Evolutionary conservation across 2,797 vertebrate genomes (phyloP).

Genomic region (Protonibea diacanthus): DNA sequence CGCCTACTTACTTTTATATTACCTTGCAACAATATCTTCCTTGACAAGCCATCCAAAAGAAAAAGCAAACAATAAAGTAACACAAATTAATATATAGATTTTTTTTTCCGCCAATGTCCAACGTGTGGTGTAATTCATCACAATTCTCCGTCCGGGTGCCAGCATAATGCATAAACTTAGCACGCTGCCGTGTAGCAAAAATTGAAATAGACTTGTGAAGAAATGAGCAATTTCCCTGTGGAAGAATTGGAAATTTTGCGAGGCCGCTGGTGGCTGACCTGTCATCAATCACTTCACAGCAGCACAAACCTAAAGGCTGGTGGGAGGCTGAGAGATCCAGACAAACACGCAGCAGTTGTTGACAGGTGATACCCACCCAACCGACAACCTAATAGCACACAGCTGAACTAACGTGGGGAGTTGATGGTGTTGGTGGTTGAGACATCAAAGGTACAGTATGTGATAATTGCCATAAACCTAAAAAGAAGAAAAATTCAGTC

Average conservation of each 20-base stretch:
- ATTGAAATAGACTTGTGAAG: slow-evolving; percentile 96
- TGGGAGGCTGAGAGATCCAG: slow-evolving; percentile 74
- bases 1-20: slow-evolving; percentile 82
- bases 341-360: slow-evolving; percentile 77
- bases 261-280: slow-evolving; percentile 94
- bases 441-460: slow-evolving; percentile 46
- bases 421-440: slow-evolving; percentile 23
- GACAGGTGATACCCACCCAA: slow-evolving; percentile 88
- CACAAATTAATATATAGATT: slow-evolving; percentile 77
- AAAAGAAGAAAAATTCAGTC: slow-evolving; percentile 18
- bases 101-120: slow-evolving; percentile 87
- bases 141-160: slow-evolving; percentile 91
- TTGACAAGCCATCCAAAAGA: slow-evolving; percentile 61
- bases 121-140: slow-evolving; percentile 92
- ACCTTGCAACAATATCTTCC: slow-evolving; percentile 56
- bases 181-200: slow-evolving; percentile 91
- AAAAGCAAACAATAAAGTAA: slow-evolving; percentile 75
- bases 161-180: slow-evolving; percentile 95
- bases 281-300: slow-evolving; percentile 96
- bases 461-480: slow-evolving; percentile 19
- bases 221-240: slow-evolving; percentile 99
- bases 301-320: slow-evolving; percentile 86
- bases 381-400: slow-evolving; percentile 89
- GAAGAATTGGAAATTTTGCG: slow-evolving; percentile 97
- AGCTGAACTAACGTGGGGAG: slow-evolving; percentile 77